Conservation (phyloP, 2,888 invertebrate genomes). For the Hermaeophaga mercurialis region DNA sequence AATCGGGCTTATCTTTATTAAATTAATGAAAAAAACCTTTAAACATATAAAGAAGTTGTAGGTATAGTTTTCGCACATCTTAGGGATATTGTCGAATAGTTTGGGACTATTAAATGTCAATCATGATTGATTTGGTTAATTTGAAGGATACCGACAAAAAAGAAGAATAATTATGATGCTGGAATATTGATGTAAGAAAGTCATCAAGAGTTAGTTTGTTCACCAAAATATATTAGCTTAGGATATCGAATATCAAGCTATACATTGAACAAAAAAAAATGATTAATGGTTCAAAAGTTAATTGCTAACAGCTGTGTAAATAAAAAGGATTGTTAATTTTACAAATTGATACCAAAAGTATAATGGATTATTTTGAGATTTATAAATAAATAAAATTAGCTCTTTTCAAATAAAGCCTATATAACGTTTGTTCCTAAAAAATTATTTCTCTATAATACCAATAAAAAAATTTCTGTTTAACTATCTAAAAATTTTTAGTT, state of each 20-base stretch:
- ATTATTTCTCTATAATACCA: no score
- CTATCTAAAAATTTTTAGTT: no score
- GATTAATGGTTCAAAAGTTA: slow-evolving; percentile 10
- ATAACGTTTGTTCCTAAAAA: no score
- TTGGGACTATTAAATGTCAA: slow-evolving; percentile 16
- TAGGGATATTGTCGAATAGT: slow-evolving; percentile 1
- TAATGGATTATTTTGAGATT: no score
- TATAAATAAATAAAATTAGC: no score
- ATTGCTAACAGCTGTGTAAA: background rate
- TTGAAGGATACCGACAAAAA: slow-evolving; percentile 7
- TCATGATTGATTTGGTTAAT: slow-evolving; percentile 19
- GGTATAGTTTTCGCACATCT: no score
- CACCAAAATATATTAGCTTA: slow-evolving; percentile 22
- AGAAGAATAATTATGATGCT: slow-evolving; percentile 19
- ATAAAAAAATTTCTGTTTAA: no score
- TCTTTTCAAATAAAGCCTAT: no score
- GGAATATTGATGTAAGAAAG: slow-evolving; percentile 25
- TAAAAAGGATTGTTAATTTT: slow-evolving; percentile 4
- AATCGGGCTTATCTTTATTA: no score
- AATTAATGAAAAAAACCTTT: no score
- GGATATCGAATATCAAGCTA: slow-evolving; percentile 16
- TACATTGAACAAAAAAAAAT: slow-evolving; percentile 14
- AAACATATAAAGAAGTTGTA: background rate
- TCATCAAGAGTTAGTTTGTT: slow-evolving; percentile 28
- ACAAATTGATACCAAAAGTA: no score